Percentiles rank a stretch among this genome's conserved stretches.
Conservation (phyloP, 2,797 vertebrate species). For the Cottoperca gobio region DNA sequence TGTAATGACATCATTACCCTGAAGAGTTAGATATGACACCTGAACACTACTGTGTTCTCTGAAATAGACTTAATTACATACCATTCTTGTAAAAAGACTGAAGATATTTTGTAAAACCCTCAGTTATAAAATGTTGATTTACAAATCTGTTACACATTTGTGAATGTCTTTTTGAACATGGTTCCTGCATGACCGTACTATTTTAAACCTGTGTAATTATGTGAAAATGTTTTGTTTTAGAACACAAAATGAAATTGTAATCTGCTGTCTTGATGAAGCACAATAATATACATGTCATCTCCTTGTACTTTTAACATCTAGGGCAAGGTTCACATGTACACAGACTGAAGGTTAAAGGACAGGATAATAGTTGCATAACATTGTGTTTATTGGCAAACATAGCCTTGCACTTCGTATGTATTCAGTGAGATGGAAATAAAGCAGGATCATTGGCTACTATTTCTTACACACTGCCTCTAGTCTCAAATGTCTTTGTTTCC, state of each 20-base stretch:
- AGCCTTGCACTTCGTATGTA: constrained; percentile 15
- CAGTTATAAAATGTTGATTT: constrained; percentile 24
- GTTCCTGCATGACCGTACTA: background rate
- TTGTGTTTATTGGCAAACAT: background rate
- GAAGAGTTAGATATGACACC: constrained; percentile 16
- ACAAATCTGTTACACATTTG: constrained; percentile 2
- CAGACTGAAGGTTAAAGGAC: constrained; percentile 10
- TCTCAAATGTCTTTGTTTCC: background rate
- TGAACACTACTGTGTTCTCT: background rate
- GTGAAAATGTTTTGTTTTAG: background rate
- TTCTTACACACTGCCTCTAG: background rate
- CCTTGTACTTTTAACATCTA: background rate
- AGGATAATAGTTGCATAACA: constrained; percentile 7
- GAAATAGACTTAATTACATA: background rate
- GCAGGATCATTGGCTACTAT: background rate
- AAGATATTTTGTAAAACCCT: constrained; percentile 26
- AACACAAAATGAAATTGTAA: background rate
- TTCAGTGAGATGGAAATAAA: background rate
- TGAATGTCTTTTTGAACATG: background rate
- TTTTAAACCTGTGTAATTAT: background rate
- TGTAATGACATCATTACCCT: constrained; percentile 72
- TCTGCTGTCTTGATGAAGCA: background rate
- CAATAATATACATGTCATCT: background rate
- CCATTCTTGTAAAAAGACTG: constrained; percentile 17
- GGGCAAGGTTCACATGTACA: background rate